Evolutionary conservation across 2,113 vertebrate genomes (phyloP).

Genomic region (Hippocampus abdominalis): DNA sequence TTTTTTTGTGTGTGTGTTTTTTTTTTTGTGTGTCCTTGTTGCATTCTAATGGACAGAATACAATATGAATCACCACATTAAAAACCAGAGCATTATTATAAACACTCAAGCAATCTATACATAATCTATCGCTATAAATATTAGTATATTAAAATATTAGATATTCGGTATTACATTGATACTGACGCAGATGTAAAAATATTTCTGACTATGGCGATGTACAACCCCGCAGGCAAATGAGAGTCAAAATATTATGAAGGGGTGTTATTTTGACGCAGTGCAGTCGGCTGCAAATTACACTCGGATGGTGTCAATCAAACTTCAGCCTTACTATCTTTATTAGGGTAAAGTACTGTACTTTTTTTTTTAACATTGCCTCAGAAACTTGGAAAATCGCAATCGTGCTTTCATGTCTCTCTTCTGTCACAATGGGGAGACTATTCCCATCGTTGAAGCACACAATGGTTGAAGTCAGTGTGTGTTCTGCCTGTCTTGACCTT

Average conservation of each 20-base stretch:
- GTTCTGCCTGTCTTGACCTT: conserved; percentile 22
- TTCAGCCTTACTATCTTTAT: too few species aligned
- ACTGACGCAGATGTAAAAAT: background rate
- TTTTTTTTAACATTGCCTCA: background rate
- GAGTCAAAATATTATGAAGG: background rate
- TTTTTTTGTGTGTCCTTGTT: too few species aligned
- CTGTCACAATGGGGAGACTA: background rate
- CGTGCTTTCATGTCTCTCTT: background rate
- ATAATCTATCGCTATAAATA: too few species aligned
- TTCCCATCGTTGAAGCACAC: background rate
- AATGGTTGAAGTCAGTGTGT: background rate
- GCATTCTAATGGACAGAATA: too few species aligned
- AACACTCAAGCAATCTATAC: too few species aligned
- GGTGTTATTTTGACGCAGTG: background rate
- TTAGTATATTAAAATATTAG: too few species aligned
- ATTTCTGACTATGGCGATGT: background rate
- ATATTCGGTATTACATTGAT: background rate
- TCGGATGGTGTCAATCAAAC: background rate
- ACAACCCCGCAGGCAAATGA: too few species aligned
- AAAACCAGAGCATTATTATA: too few species aligned
- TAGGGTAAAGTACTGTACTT: too few species aligned
- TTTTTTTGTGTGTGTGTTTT: too few species aligned
- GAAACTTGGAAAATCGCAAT: background rate
- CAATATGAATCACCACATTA: too few species aligned
- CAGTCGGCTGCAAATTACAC: background rate